Percentiles rank a stretch among this genome's conserved stretches.
Conservation (phyloP, 2,888 invertebrate genomes). For the Malthinus seriepunctatus region DNA sequence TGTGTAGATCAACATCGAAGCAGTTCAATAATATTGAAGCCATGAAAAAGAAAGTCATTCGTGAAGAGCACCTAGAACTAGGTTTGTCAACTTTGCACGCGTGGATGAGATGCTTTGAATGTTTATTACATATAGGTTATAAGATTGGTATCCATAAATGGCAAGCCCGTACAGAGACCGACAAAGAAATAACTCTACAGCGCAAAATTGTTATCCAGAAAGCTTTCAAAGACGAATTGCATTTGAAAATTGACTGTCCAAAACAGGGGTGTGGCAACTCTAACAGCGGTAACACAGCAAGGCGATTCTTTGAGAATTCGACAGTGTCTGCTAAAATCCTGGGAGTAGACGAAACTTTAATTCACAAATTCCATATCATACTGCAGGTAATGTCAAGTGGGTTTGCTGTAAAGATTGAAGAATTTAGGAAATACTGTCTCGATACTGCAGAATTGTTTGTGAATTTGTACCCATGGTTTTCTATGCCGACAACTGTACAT, state of each 20-base stretch:
- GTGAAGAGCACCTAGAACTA: slow-evolving; percentile 12
- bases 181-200: not conserved
- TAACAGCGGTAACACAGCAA: slow-evolving; percentile 38
- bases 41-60: not conserved
- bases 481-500: no score
- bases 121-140: slow-evolving; percentile 39
- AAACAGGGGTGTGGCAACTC: slow-evolving; percentile 35
- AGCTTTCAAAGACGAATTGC: not conserved
- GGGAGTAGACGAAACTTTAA: slow-evolving; percentile 38
- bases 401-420: no score
- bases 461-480: no score
- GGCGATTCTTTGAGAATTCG: slow-evolving; percentile 37
- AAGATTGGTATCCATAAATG: slow-evolving; percentile 38
- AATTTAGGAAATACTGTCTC: no score
- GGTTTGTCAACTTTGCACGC: slow-evolving; percentile 39
- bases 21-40: not conserved
- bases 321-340: slow-evolving; percentile 36
- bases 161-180: slow-evolving; percentile 8
- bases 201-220: not conserved
- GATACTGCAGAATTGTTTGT: no score
- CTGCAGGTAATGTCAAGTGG: no score
- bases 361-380: no score
- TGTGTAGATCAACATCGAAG: not conserved
- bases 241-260: slow-evolving; percentile 27
- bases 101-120: slow-evolving; percentile 43